Conservation (phyloP, 2,888 invertebrate genomes). For the Oxyteleia sp. region DNA sequence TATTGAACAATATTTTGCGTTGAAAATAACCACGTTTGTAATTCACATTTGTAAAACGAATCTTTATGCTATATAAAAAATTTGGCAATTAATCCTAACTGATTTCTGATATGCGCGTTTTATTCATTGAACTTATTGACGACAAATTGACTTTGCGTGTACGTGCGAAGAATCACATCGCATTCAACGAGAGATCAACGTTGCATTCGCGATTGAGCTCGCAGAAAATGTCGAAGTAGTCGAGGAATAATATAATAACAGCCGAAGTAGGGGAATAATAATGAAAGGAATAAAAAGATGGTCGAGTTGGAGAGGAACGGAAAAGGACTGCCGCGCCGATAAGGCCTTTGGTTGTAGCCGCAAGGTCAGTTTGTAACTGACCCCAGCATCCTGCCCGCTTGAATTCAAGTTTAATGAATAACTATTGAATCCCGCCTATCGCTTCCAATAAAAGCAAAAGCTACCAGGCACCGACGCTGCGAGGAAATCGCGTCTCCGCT, state of each 20-base stretch:
- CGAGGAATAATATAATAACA: constrained; percentile 59
- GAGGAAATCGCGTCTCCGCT: constrained; percentile 72
- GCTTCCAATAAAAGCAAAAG: constrained; percentile 80
- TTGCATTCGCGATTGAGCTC: constrained; percentile 25
- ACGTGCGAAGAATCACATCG: constrained; percentile 14
- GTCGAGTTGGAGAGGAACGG: constrained; percentile 72
- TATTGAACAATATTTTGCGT: no score
- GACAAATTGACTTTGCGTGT: constrained; percentile 1
- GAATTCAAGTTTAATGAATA: constrained; percentile 87
- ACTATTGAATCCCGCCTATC: constrained; percentile 87
- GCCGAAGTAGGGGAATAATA: constrained; percentile 53
- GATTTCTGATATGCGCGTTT: no score
- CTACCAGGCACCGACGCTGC: constrained; percentile 64
- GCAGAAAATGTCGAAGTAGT: constrained; percentile 48
- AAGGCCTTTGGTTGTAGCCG: constrained; percentile 86
- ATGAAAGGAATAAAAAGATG: constrained; percentile 65
- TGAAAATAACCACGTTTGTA: no score
- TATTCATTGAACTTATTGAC: not conserved
- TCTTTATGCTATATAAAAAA: no score
- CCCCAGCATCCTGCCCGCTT: constrained; percentile 85
- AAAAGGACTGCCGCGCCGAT: constrained; percentile 82
- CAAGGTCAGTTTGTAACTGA: constrained; percentile 85
- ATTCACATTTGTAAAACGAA: no score
- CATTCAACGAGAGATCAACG: constrained; percentile 2
- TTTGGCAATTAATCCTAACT: no score